These are phyloP conservation scores for Halictus ligatus DNA, from an alignment of 2,888 invertebrate species.

Conservation along the genomic window DNA sequence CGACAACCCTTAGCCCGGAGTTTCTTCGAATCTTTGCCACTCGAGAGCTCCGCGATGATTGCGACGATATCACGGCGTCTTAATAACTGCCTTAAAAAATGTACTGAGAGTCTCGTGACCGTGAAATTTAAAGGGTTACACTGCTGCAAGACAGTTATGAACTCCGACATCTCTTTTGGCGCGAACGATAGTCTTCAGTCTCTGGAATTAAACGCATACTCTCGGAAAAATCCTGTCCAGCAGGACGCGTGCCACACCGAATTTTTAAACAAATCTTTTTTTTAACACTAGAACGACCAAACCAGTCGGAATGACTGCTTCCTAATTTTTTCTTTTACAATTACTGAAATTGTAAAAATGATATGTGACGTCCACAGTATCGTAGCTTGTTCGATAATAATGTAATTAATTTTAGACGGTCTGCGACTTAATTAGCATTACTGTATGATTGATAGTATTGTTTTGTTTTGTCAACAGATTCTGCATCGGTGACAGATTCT, in stretches of 20 bases:
- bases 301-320: too few species aligned
- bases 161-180: background rate
- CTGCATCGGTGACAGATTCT: slow-evolving; percentile 97
- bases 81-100: background rate
- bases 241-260: too few species aligned
- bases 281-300: too few species aligned
- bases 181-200: background rate
- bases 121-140: slow-evolving; percentile 4
- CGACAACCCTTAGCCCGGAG: slow-evolving; percentile 54
- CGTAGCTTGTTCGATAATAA: too few species aligned
- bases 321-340: too few species aligned
- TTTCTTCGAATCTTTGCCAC: slow-evolving; percentile 44
- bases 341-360: too few species aligned
- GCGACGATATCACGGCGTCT: background rate
- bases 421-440: background rate
- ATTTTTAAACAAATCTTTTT: too few species aligned
- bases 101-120: background rate
- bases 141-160: background rate
- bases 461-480: slow-evolving; percentile 88
- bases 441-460: background rate
- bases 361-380: too few species aligned
- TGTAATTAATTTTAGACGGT: too few species aligned
- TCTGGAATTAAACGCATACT: too few species aligned
- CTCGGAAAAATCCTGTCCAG: too few species aligned
- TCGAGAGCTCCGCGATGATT: background rate